Evolutionary conservation across 2,888 invertebrate genomes (phyloP), one percentile per base, ranked within the genome.

Genomic region (Hydriomena furcata): DNA sequence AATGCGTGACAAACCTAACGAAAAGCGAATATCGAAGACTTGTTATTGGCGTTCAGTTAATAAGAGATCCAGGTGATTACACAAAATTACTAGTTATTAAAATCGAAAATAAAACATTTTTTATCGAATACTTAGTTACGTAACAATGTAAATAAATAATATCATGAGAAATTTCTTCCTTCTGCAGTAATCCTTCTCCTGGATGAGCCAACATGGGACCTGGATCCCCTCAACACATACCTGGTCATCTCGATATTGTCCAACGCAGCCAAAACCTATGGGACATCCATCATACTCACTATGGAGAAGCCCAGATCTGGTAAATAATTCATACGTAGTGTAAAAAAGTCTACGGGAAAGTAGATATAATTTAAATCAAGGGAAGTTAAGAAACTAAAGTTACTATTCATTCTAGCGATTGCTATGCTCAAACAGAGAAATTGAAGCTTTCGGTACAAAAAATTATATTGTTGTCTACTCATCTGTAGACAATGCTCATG

Each of bases 161-260:
- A 20, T 8, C 6, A 1, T 2, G 17, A 7, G 5, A 1, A 32
- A 4, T 5, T 17, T 78, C 66, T 11, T 20, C 7, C 6, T 7
- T 30, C 85, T 91, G 1, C 78, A 96, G 97, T 97, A 11, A 93
- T 98, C 68, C 83, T 98, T 1, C 91, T 98, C 0, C 86, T 98
- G 57, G 98, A 99, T 75, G 98, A 99, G 72, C 98, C 98, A 0
- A 98, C 98, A 0, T 95, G 96, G 93, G 97, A 97, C 61, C 91
- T 99, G 60, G 98, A 99, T 81, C 98, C 99, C 0, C 89, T 99
- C 42, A 98, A 98, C 70, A 98, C 98, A 0, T 99, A 98, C 78
- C 92, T 99, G 55, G 95, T 99, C 5, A 95, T 99, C 40, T 98
- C 98, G 0, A 98, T 98, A 73, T 91, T 98, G 1, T 97, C 97